A percentile compares a stretch with the other conserved stretches of the same genome.
These are phyloP conservation scores for Cossypha niveicapilla DNA, from an alignment of 2,797 vertebrate species.

Conservation along the genomic window DNA sequence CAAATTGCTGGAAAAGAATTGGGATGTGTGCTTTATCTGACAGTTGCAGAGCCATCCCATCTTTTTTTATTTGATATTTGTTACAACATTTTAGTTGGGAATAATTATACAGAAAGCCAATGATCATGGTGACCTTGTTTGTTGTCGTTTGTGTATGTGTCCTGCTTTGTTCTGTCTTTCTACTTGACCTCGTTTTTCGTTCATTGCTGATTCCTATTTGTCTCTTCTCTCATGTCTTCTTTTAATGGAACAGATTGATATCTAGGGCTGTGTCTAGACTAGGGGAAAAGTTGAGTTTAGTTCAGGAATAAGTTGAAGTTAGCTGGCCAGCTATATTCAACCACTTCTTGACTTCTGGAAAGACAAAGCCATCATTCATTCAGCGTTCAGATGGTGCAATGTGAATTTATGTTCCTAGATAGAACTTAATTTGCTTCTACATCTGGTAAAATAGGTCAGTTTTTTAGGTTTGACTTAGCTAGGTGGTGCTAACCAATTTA, in stretches of 20 bases:
- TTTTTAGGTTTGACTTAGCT: not conserved
- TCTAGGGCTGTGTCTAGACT: conserved; percentile 21
- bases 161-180: conserved; percentile 9
- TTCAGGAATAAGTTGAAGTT: not conserved
- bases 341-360: not conserved
- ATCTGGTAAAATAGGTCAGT: not conserved
- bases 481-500: not conserved
- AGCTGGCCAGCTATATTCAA: not conserved
- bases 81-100: not conserved
- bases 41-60: not conserved
- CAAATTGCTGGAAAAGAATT: not conserved
- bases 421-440: not conserved
- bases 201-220: conserved; percentile 27
- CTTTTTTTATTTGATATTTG: not conserved
- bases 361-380: not conserved
- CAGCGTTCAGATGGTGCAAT: not conserved
- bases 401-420: not conserved
- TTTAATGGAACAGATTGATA: conserved; percentile 42
- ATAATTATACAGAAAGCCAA: not conserved
- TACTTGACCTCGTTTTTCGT: conserved; percentile 52
- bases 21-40: not conserved
- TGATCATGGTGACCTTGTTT: not conserved
- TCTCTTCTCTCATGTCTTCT: not conserved
- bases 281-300: not conserved
- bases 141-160: not conserved